These are phyloP conservation scores for Temnothorax nylanderi DNA, from an alignment of 1,140 invertebrate genomes.

Conservation along the genomic window DNA sequence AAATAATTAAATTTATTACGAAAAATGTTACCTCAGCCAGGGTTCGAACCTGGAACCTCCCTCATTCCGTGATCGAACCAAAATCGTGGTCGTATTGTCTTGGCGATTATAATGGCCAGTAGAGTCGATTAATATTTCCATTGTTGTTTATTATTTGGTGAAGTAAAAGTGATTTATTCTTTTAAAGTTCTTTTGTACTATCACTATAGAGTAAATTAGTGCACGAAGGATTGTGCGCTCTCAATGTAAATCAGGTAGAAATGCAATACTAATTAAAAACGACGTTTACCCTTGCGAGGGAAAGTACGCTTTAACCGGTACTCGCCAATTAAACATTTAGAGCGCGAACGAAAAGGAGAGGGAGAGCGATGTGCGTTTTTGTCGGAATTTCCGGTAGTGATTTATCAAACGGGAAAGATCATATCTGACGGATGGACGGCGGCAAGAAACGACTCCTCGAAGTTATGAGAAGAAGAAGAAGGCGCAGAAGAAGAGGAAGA, in stretches of 20 bases:
- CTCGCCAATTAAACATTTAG: slow-evolving; percentile 82
- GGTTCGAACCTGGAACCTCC: too few species aligned
- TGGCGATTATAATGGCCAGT: too few species aligned
- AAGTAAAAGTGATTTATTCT: too few species aligned
- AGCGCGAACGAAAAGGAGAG: slow-evolving; percentile 75
- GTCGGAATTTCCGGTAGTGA: slow-evolving; percentile 84
- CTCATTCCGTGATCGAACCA: too few species aligned
- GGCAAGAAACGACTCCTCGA: slow-evolving; percentile 78
- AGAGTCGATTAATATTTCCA: too few species aligned
- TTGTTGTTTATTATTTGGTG: too few species aligned
- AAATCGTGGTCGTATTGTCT: too few species aligned
- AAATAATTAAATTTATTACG: too few species aligned
- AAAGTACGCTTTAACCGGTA: slow-evolving; percentile 45
- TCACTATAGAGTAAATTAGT: neutral
- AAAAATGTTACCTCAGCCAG: too few species aligned
- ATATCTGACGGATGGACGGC: slow-evolving; percentile 75
- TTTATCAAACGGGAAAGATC: slow-evolving; percentile 85
- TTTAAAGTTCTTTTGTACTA: neutral
- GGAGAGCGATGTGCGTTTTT: slow-evolving; percentile 79
- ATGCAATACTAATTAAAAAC: neutral
- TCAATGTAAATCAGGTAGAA: neutral
- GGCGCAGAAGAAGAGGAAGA: slow-evolving; percentile 38
- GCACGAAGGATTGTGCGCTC: too few species aligned
- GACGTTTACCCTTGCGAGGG: slow-evolving; percentile 19
- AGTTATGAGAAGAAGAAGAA: slow-evolving; percentile 61